Base-by-base conservation (phyloP, 2,113 vertebrate genomes). In the Cromileptes altivelis region DNA sequence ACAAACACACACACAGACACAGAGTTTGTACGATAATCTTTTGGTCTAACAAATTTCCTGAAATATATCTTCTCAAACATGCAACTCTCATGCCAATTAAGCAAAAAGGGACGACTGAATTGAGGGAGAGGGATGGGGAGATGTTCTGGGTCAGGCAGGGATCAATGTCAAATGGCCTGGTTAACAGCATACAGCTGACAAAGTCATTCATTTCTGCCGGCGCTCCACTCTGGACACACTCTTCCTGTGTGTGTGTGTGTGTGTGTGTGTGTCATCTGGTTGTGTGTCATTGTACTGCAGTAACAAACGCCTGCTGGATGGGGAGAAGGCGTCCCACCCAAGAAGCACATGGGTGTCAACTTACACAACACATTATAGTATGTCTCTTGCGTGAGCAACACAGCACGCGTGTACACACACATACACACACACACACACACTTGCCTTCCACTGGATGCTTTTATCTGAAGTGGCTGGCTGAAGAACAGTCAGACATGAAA, bases 91-190 rank as follows among this genome's bases (percentile, higher is more conserved):
- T 63, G 27, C 5, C 33, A 79, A 64, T 57, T 53, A 71, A 23
- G 42, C 40, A 53, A 71, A 67, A 81, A 53, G 63, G 56, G 78
- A n/a, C 40, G 53, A 13, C 21, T 8, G 4, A 64, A 18, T n/a
- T 33, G 19, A 67, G 40, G 11, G 58, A 40, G 82, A 63, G 55
- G 30, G 75, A 73, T 62, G 56, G 78, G 73, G 75, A 52, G 69
- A 87, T 87, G 84, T 88, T 86, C 90, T 89, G 88, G 89, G 88
- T 92, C 91, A 92, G 75, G 65, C 79, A 82, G 87, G 73, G 93
- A 95, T 95, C 94, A 90, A 95, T 95, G 93, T 92, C 94, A 93
- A 93, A 91, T 88, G 92, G 93, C 91, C 94, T 94, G 93, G 93
- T 94, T 93, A 88, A 88, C 79, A 72, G 68, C 75, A 75, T 49